Percentiles rank a stretch among this genome's conserved stretches.
phyloP scores from a whole-genome alignment of 2,888 invertebrate species.

The Morpho helenor region DNA sequence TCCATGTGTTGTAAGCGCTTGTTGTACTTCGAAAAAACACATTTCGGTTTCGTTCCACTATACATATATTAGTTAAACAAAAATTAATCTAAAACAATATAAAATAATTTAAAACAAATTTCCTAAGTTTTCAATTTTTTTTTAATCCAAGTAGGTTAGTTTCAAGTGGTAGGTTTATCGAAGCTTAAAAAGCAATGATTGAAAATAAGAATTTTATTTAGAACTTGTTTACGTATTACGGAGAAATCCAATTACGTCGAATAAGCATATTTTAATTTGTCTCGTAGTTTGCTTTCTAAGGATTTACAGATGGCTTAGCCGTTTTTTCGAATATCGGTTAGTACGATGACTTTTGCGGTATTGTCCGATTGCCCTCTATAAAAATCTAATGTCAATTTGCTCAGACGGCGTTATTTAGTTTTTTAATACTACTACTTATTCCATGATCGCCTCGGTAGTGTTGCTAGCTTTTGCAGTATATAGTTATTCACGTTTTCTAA shows the following conservation, averaged over 20 bases:
- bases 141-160: not conserved
- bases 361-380: not conserved
- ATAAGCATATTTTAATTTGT: conserved; percentile 11
- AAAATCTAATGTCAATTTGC: not conserved
- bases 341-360: not conserved
- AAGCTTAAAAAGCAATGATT: conserved; percentile 6
- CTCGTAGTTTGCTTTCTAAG: not conserved
- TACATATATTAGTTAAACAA: too few species aligned
- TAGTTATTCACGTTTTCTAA: too few species aligned
- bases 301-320: conserved; percentile 8
- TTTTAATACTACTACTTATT: too few species aligned
- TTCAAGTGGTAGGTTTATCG: not conserved
- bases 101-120: too few species aligned
- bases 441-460: too few species aligned
- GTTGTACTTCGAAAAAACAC: too few species aligned
- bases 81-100: too few species aligned
- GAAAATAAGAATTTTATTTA: conserved; percentile 14
- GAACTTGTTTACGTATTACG: not conserved
- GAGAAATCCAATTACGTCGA: conserved; percentile 12
- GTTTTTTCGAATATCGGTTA: not conserved
- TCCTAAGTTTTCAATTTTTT: too few species aligned
- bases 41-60: too few species aligned
- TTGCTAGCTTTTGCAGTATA: too few species aligned
- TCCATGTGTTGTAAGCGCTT: too few species aligned
- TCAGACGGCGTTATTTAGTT: not conserved